A percentile compares a stretch with the other conserved stretches of the same genome.
Conservation (phyloP, 2,888 invertebrate genomes). For the Diarsia brunnea region DNA sequence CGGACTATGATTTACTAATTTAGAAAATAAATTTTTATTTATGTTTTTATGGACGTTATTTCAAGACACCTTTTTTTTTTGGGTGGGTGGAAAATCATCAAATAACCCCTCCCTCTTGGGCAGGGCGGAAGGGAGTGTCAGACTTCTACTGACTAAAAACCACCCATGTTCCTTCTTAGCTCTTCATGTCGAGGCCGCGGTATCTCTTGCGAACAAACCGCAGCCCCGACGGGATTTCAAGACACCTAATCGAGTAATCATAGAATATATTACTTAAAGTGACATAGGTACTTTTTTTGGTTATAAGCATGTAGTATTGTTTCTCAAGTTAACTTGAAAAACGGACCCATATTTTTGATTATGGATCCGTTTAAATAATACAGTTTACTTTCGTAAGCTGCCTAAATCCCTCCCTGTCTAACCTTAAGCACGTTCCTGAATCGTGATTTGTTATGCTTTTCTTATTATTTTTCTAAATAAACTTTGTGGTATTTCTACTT, state of each 20-base stretch:
- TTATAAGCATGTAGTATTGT: background rate
- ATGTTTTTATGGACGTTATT: background rate
- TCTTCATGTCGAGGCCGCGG: too few relatives aligned
- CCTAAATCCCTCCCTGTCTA: constrained; percentile 50
- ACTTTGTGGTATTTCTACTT: constrained; percentile 27
- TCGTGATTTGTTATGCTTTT: constrained; percentile 62
- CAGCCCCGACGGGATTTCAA: too few relatives aligned
- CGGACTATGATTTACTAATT: constrained; percentile 6
- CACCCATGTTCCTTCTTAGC: too few relatives aligned
- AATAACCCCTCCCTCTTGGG: too few relatives aligned
- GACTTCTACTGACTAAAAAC: too few relatives aligned
- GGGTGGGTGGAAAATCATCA: too few relatives aligned
- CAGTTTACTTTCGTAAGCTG: background rate
- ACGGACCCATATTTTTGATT: background rate
- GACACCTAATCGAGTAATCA: too few relatives aligned
- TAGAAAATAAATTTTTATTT: background rate
- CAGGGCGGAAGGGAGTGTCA: too few relatives aligned
- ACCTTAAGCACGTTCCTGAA: constrained; percentile 52
- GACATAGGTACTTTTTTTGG: background rate
- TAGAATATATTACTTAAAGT: too few relatives aligned
- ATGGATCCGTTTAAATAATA: too few relatives aligned
- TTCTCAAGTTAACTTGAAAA: background rate
- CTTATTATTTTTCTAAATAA: constrained; percentile 52
- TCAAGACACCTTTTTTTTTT: too few relatives aligned
- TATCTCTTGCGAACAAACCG: too few relatives aligned